Conservation (phyloP, 1,140 invertebrate species). For the Akabosia matsudoensis region DNA sequence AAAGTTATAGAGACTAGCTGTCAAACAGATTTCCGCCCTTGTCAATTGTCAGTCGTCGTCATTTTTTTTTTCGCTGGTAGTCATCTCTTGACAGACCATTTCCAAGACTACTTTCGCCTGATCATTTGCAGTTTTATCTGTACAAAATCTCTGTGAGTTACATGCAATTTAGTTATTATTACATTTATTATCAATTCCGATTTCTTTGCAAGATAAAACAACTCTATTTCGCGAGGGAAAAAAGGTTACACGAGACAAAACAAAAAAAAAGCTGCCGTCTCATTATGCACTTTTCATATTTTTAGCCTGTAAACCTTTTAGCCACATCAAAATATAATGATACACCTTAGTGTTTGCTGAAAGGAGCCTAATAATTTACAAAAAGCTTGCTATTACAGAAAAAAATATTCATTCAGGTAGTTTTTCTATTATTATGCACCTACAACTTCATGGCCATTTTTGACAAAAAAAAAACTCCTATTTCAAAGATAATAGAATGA, state of each 20-base stretch:
- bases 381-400: no score
- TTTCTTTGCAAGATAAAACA: neutral
- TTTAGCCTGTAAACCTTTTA: neutral
- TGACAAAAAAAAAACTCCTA: no score
- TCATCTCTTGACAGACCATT: no score
- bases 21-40: constrained; percentile 18
- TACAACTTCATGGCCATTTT: no score
- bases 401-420: no score
- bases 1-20: no score
- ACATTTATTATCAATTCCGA: neutral
- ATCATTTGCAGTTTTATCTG: neutral
- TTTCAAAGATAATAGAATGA: no score
- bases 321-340: neutral
- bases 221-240: neutral
- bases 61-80: no score
- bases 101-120: neutral
- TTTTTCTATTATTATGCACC: no score
- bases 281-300: neutral
- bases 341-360: no score
- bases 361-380: no score
- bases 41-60: no score
- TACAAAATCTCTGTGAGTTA: neutral
- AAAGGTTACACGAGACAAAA: neutral
- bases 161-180: neutral
- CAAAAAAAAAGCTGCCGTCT: neutral